Evolutionary conservation across 2,888 invertebrate species (phyloP), one percentile per base, ranked within the genome.

Genomic region (Chrysomela aeneicollis): DNA sequence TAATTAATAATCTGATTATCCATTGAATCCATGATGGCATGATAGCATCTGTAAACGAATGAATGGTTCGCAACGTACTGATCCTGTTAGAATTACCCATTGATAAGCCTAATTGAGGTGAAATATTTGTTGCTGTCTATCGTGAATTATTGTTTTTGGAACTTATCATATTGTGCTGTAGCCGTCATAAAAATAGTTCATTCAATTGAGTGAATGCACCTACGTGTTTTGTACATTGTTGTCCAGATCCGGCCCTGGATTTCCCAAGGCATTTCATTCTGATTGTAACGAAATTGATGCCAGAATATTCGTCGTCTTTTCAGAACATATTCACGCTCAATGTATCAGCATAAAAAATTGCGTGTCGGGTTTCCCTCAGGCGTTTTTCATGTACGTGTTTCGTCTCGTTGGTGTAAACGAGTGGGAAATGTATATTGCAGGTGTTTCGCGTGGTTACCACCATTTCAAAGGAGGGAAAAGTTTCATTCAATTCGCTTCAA

Each of bases 231-330:
- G 15, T 42, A 12, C 2, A 42, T n/a, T 6, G n/a, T 42, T 42
- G n/a, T 42, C 6, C 15, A 15, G 6, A 3, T 42, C 42, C 42
- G 42, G n/a, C 42, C n/a, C 42, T 42, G 42, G 15, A n/a, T 15
- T 15, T 42, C 42, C 42, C n/a, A 3, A 42, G 15, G 15, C 42
- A 15, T n/a, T 42, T 12, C n/a, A 42, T 42, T 42, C 42, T 42
- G 42, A 42, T 15, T 15, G 42, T 42, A 42, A 42, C 42, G 42
- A 42, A 42, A 15, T 42, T 42, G 42, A 2, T 15, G 42, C 35
- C 35, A 15, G 42, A 42, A 42, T 42, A 35, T 42, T 42, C 15
- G 42, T 42, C n/a, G 42, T 42, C n/a, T 42, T 15, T 42, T 42
- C 42, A 42, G 15, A 42, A 42, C 42, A 42, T 42, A n/a, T 15